Conservation (phyloP, 2,797 vertebrate species). For the Chloroceryle amazona region DNA sequence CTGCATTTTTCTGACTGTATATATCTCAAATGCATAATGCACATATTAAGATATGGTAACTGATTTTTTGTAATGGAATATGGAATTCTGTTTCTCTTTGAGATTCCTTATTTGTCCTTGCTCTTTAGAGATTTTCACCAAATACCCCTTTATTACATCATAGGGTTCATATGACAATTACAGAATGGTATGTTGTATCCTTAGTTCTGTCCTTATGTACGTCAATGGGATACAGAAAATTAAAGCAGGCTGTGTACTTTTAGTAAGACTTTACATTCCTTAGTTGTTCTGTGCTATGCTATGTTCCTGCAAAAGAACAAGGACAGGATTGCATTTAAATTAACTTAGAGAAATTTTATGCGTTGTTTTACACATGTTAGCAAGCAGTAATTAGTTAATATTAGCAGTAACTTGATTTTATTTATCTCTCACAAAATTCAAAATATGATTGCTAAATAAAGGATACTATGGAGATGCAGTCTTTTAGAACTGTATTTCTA, state of each 20-base stretch:
- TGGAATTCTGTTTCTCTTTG: background rate
- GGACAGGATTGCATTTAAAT: background rate
- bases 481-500: background rate
- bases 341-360: background rate
- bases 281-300: background rate
- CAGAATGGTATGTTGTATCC: background rate
- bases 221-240: background rate
- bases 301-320: background rate
- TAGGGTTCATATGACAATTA: background rate
- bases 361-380: background rate
- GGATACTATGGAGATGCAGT: background rate
- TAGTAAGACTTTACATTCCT: background rate
- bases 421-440: background rate
- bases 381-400: background rate
- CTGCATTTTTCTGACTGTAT: background rate
- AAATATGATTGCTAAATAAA: background rate
- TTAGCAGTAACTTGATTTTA: background rate
- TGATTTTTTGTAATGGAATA: background rate
- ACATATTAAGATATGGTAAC: background rate
- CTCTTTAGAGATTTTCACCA: background rate
- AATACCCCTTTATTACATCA: background rate
- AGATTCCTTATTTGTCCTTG: background rate
- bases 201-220: background rate
- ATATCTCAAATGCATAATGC: background rate
- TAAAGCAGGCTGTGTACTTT: background rate